phyloP scores from a whole-genome alignment of 1,140 invertebrate genomes.

The Drosophila erecta region DNA sequence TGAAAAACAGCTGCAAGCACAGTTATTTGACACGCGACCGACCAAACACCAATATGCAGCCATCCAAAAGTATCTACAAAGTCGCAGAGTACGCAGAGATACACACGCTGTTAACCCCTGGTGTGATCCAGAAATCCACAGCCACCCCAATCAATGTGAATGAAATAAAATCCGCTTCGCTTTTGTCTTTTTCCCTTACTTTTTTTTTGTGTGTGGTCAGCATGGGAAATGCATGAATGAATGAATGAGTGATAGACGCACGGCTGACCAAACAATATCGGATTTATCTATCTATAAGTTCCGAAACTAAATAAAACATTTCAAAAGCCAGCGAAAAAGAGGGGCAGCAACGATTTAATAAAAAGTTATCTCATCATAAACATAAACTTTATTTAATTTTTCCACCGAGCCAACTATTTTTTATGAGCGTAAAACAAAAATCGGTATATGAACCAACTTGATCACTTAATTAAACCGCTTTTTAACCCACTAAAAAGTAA shows the following conservation, averaged over 20 bases:
- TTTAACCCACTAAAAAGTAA: conserved; percentile 31
- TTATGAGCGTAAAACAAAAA: too few species aligned
- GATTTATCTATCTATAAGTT: background rate
- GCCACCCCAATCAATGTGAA: conserved; percentile 41
- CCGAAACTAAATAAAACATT: background rate
- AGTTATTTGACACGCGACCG: conserved; percentile 78
- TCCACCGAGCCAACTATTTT: too few species aligned
- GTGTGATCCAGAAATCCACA: conserved; percentile 5
- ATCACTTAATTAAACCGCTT: background rate
- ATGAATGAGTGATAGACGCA: conserved; percentile 20
- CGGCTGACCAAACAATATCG: conserved; percentile 12
- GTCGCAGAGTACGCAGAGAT: conserved; percentile 23
- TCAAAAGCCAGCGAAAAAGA: too few species aligned
- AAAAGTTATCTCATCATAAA: too few species aligned
- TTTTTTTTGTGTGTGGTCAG: conserved; percentile 24
- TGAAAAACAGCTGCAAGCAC: conserved; percentile 53
- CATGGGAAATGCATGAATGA: conserved; percentile 32
- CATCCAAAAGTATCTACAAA: conserved; percentile 32
- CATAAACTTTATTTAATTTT: too few species aligned
- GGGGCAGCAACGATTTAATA: too few species aligned
- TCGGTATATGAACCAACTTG: background rate
- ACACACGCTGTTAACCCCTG: conserved; percentile 18
- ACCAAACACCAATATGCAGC: conserved; percentile 22
- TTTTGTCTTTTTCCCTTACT: background rate
- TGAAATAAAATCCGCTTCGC: conserved; percentile 26